These are phyloP conservation scores for Epizoanthus scotinus DNA, from an alignment of 92 coral and sea anemone genomes.

Conservation along the genomic window DNA sequence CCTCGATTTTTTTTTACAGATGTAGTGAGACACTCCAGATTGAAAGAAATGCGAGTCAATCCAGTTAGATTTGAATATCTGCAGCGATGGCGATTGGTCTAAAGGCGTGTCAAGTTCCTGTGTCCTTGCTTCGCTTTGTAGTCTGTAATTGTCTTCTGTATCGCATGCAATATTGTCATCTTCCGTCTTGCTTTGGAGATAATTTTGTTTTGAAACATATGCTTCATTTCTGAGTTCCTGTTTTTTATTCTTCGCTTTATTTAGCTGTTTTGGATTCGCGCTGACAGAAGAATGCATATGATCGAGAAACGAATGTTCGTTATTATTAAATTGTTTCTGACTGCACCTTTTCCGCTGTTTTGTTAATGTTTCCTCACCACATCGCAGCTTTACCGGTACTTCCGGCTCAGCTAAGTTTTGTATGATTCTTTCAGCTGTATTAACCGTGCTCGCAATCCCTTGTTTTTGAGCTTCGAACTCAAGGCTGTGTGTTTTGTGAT, in stretches of 20 bases:
- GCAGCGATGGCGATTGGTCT: background rate
- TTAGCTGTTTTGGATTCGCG: background rate
- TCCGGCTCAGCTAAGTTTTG: no score
- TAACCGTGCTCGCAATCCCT: no score
- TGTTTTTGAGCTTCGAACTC: background rate
- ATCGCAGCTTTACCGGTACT: no score
- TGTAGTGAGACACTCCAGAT: constrained; percentile 2
- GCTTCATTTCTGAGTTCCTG: background rate
- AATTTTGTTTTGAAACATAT: background rate
- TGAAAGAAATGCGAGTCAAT: background rate
- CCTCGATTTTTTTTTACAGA: background rate
- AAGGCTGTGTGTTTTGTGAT: background rate
- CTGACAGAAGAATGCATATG: background rate
- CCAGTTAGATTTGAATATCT: background rate
- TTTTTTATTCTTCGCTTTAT: background rate
- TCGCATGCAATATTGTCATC: background rate
- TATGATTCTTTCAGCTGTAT: no score
- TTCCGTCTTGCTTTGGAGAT: background rate
- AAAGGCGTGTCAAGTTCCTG: no score
- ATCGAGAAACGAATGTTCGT: background rate
- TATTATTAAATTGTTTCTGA: background rate
- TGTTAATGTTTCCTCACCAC: no score
- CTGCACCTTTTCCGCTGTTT: background rate
- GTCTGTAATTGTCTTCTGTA: no score
- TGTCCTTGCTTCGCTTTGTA: no score